Percentiles rank a stretch among this genome's conserved stretches.
These are phyloP conservation scores for Leptocoma aspasia DNA, from an alignment of 2,113 vertebrate species.

Conservation along the genomic window DNA sequence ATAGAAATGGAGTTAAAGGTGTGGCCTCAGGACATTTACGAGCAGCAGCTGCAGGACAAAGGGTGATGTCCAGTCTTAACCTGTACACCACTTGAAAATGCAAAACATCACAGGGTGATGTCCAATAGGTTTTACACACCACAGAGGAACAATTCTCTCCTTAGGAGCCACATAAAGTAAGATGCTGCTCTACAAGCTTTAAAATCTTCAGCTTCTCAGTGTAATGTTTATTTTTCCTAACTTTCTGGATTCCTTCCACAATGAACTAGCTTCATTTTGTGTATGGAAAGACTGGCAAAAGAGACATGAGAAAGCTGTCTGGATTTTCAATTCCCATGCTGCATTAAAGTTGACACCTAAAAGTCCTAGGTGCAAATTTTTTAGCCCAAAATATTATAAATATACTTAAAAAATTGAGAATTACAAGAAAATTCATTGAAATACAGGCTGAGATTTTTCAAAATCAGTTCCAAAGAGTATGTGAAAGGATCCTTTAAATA, in stretches of 20 bases:
- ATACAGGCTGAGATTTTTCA: background rate
- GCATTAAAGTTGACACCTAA: background rate
- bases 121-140: background rate
- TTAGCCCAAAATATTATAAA: background rate
- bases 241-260: background rate
- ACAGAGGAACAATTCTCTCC: background rate
- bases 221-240: background rate
- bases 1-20: background rate
- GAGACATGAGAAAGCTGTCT: background rate
- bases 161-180: background rate
- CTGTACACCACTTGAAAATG: background rate
- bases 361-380: background rate
- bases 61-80: background rate
- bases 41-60: background rate
- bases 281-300: background rate
- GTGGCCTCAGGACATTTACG: background rate
- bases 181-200: background rate
- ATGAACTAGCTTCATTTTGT: background rate
- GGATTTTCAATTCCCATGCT: background rate
- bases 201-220: background rate
- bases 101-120: background rate
- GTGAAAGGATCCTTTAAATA: background rate
- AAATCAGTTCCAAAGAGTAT: background rate
- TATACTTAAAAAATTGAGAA: background rate
- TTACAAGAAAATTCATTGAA: background rate